Base-by-base conservation (phyloP, 2,113 vertebrate species). In the Gallinago jamesoni region DNA sequence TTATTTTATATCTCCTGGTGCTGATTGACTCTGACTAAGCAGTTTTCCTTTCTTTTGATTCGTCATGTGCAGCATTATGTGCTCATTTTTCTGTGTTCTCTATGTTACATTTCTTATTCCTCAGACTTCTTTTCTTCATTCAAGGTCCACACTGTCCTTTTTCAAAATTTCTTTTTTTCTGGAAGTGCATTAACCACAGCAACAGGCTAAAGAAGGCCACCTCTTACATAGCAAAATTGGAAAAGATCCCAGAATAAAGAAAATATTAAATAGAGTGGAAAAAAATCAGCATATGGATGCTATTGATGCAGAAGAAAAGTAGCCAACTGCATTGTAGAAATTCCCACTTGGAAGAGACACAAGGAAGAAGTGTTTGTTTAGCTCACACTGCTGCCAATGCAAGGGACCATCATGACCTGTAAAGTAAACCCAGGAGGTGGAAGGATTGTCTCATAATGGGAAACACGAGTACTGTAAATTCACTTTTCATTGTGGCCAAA, bases 191-290 rank as follows among this genome's bases (percentile, higher is more conserved):
- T 96, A 23, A 11, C 87, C 84, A 75, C 79, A 23, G 95, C 86
- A 96, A 90, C 62, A 95, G 64, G 92, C 86, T 94, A 94, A 91
- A 91, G 57, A 91, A 93, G 83, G 59, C 86, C 77, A 90, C 69
- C 50, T 96, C 93, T 97, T 93, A 96, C 74, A 95, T 8, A 94
- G 85, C 39, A 91, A 68, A 93, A 83, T 63, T 98, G 97, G 97
- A 98, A 97, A 92, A 73, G 13, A 91, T 96, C 91, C 97, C 92
- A 87, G 92, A 87, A 69, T 75, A 96, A 97, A 96, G 90, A 97
- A 98, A 97, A 93, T 91, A 97, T 94, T 96, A 98, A 96, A 97
- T 97, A 97, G 86, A 96, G 76, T 84, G 84, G 86, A 72, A 97
- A 95, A 80, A 91, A 93, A 53, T 73, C 68, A 97, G 63, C 97